Evolutionary conservation across 2,113 vertebrate species (phyloP).

Genomic region (Lampris incognitus): DNA sequence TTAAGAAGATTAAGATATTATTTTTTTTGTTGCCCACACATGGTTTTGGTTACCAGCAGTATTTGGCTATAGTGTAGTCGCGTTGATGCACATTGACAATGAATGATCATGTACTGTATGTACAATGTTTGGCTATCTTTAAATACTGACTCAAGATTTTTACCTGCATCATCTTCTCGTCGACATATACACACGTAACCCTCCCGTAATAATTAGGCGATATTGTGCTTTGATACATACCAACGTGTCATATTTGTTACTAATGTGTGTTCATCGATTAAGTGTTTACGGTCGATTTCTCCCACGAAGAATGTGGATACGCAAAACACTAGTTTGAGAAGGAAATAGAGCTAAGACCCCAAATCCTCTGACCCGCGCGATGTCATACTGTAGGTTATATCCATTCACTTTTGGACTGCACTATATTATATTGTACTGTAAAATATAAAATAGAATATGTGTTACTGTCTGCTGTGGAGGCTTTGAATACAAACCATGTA

Average conservation of each 20-base stretch:
- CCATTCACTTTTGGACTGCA: constrained; percentile 12
- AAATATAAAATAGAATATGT: constrained; percentile 43
- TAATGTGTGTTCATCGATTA: constrained; percentile 7
- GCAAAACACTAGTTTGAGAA: constrained; percentile 9
- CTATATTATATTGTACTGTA: constrained; percentile 29
- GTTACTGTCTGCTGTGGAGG: constrained; percentile 27
- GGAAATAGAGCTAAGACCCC: constrained; percentile 1
- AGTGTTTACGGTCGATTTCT: constrained; percentile 29
- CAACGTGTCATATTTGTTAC: constrained; percentile 22
- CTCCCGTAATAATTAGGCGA: constrained; percentile 21
- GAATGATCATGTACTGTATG: constrained; percentile 20
- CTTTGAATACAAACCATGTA: constrained; percentile 46
- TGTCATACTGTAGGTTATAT: neutral
- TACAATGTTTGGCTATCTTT: constrained; percentile 7
- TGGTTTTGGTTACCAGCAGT: constrained; percentile 79
- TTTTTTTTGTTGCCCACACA: constrained; percentile 20
- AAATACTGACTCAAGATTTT: constrained; percentile 1
- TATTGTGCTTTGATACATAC: constrained; percentile 64
- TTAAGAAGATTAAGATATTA: constrained; percentile 17
- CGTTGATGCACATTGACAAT: constrained; percentile 42
- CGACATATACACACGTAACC: constrained; percentile 35
- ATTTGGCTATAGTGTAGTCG: constrained; percentile 67
- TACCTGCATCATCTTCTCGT: constrained; percentile 14
- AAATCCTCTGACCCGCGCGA: neutral
- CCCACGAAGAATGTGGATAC: neutral